Base-by-base conservation (phyloP, 2,888 invertebrate species). In the Eulithis prunata region DNA sequence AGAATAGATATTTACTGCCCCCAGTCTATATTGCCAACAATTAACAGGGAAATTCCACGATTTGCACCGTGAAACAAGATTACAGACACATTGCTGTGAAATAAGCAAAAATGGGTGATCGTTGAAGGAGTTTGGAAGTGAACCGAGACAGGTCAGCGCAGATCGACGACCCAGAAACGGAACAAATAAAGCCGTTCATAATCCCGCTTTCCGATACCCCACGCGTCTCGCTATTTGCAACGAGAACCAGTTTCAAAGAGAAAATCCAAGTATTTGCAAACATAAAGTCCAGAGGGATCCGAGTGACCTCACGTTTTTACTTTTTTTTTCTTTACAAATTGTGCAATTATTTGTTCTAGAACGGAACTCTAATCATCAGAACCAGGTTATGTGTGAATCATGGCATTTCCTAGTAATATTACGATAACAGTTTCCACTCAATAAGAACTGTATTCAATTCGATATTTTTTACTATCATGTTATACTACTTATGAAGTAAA, bases 91-190 rank as follows among this genome's bases (percentile, higher is more conserved):
- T 47, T 54, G 49, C 14, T 14, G 55, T 53, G 60, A 69, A 62
- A 47, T 57, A 66, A 61, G 56, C 59, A 64, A 70, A 63, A 65
- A 59, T 55, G 38, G 58, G 52, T 47, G 64, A 69, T 81, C 74
- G 78, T 49, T 49, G 53, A 68, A 82, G 76, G 78, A 75, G 72
- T 74, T 74, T 73, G 75, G 71, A 66, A 66, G 71, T 72, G 77
- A 75, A 78, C 73, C 80, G 76, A 79, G 81, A 79, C 85, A 80
- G 89, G 86, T 89, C 89, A 89, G 75, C 72, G 63, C 78, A 84
- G 90, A 88, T 79, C 89, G 87, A 86, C 84, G 90, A 87, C 90
- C 89, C 81, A 89, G 80, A 88, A 88, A 88, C 77, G 71, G 79
- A 75, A 77, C 78, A 79, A 78, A 79, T 81, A 77, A 78, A 77